phyloP scores from a whole-genome alignment of 2,113 vertebrate species.

The Paradoxurus hermaphroditus region DNA sequence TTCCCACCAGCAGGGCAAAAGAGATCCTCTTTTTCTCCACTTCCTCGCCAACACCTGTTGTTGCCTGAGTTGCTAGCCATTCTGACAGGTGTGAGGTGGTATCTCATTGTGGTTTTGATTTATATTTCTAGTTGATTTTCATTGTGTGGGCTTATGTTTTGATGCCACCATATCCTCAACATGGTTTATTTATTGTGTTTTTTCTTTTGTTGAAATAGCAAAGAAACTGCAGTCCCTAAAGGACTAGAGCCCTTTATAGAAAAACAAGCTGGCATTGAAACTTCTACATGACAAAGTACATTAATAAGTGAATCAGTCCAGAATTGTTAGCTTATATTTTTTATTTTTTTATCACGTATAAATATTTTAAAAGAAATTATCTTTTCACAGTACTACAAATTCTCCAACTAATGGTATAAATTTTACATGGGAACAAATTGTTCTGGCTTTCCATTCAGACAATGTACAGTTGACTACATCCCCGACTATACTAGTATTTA shows the following conservation, averaged over 20 bases:
- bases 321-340: not conserved
- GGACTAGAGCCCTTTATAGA: not conserved
- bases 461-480: not conserved
- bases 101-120: too few relatives aligned
- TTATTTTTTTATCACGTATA: not conserved
- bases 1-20: too few relatives aligned
- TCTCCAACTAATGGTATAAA: conserved; percentile 33
- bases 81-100: too few relatives aligned
- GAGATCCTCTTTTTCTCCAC: too few relatives aligned
- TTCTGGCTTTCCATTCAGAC: conserved; percentile 35
- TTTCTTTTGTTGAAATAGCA: conserved; percentile 2
- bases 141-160: not conserved
- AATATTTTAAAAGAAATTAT: conserved; percentile 47
- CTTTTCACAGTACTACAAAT: conserved; percentile 35
- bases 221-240: conserved; percentile 24
- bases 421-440: conserved; percentile 48
- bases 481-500: not conserved
- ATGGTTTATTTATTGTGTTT: not conserved
- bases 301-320: conserved; percentile 17
- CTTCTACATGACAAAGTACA: conserved; percentile 22
- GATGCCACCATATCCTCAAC: not conserved
- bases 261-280: not conserved
- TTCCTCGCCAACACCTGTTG: too few relatives aligned
- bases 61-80: too few relatives aligned
- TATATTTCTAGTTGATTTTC: conserved; percentile 24